Evolutionary conservation across 2,797 vertebrate genomes (phyloP), one percentile per base, ranked within the genome.

Genomic region (Aplochiton taeniatus): DNA sequence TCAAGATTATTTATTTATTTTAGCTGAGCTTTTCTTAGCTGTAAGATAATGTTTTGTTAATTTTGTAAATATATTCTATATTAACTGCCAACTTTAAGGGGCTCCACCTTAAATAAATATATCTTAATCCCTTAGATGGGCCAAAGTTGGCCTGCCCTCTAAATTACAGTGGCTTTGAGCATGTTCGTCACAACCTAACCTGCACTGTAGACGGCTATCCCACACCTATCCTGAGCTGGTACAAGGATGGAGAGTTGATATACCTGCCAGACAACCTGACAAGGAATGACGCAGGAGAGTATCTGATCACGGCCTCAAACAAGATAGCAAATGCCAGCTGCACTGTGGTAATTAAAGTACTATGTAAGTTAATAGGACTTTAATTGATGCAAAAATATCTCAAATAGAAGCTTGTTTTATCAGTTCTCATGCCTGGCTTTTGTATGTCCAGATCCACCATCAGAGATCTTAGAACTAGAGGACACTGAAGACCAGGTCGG

Each of bases 121-220:
- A 4, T 65, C 9, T 61, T n/a, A 8, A 43, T 46, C 17, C 63
- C 67, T 19, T 61, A 92, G 90, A 87, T 49, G 78, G 72, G 56
- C 89, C 88, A 66, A 70, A 82, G 60, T 4, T 88, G 43, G 44
- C 0, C 0, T 92, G 90, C 69, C 55, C 51, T 8, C 11, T 0
- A 9, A 53, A 0, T 17, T 79, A 76, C 58, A 74, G n/a, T 11
- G 69, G 41, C 6, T 3, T 12, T n/a, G 87, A 89, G 42, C 0
- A 60, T 16, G 0, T 61, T 42, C 1, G 9, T 66, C 31, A 63
- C 53, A 59, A 17, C 43, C 18, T 83, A 11, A 58, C 1, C 13
- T 92, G 90, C 65, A 61, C 0, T 1, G 12, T n/a, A 9, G 1
- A 11, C n/a, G 87, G 88, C 18, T 76, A 55, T 58, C 88, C 89